Conservation (phyloP, 2,113 vertebrate genomes). For the Melanerpes aurifrons region DNA sequence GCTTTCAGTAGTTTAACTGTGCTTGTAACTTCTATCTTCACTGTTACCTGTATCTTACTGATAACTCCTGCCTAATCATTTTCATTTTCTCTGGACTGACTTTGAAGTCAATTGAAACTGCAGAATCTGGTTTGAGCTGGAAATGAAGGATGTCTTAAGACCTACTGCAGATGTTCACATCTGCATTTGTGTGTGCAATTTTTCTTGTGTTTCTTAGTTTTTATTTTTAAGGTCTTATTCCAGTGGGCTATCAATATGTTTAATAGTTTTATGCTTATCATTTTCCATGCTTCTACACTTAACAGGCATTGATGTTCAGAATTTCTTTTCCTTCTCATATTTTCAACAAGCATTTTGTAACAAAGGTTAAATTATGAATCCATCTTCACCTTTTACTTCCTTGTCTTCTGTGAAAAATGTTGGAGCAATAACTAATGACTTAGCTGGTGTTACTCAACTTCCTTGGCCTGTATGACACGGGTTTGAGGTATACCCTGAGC, state of each 20-base stretch:
- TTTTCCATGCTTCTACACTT: constrained; percentile 2
- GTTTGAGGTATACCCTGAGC: not conserved
- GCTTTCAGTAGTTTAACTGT: not conserved
- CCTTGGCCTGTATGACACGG: not conserved
- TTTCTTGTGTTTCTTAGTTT: not conserved
- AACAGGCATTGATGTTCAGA: not conserved
- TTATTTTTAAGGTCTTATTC: not conserved
- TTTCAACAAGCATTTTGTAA: not conserved
- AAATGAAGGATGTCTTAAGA: not conserved
- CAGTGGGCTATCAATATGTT: not conserved
- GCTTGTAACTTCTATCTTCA: not conserved
- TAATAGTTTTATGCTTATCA: not conserved
- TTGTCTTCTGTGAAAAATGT: not conserved
- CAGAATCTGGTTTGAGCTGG: not conserved
- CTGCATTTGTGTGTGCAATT: too few relatives aligned
- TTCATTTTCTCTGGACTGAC: not conserved
- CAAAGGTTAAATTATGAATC: not conserved
- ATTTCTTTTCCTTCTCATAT: not conserved
- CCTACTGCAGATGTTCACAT: not conserved
- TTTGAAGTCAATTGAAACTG: not conserved
- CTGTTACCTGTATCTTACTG: not conserved
- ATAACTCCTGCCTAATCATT: constrained; percentile 1
- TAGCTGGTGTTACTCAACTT: not conserved
- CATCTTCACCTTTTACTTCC: not conserved
- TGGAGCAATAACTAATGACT: not conserved